Evolutionary conservation across 2,797 vertebrate species (phyloP), one percentile per base, ranked within the genome.

Genomic region (Anguilla megastoma): DNA sequence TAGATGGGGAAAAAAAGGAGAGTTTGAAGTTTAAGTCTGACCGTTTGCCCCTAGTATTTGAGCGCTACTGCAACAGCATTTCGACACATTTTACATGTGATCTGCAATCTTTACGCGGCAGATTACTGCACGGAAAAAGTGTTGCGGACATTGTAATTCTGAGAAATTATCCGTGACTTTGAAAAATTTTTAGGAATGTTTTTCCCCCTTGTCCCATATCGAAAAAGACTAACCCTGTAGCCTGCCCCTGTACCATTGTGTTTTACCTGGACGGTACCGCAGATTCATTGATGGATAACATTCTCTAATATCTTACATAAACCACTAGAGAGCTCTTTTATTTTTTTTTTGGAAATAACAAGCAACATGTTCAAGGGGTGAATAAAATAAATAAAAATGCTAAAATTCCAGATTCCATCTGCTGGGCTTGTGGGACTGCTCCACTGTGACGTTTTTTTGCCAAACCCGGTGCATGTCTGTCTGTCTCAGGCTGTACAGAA

Each of bases 241-340:
- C 33, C 36, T 45, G 12, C 33, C 36, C 33, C 33, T 1, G 1
- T 45, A 36, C 1, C 5, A 79, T 24, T 36, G 14, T 16, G 4
- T 36, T 71, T 12, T 6, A 79, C 14, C 85, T 87, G 84, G 41
- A 82, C 89, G 86, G 88, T 90, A 90, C 89, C 89, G 88, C 89
- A 86, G 88, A 89, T 88, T 90, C 2, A 74, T 88, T 90, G 88
- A 91, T 90, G 88, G 87, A 86, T 89, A 91, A 86, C 90, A 89
- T 89, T 91, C 89, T 90, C 90, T 63, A 89, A 90, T 89, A 90
- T 88, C 89, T 90, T 90, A 90, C 87, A 88, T 91, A 91, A 92
- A 91, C 88, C 90, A 91, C 88, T 79, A 85, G 89, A 91, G 90
- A 91, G 86, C 88, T 88, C 76, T 54, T 89, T 93, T 90, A 45